Percentiles rank a stretch among this genome's conserved stretches.
Evolutionary conservation across 1,140 invertebrate species (phyloP).

Genomic region (Drosophila punjabiensis): DNA sequence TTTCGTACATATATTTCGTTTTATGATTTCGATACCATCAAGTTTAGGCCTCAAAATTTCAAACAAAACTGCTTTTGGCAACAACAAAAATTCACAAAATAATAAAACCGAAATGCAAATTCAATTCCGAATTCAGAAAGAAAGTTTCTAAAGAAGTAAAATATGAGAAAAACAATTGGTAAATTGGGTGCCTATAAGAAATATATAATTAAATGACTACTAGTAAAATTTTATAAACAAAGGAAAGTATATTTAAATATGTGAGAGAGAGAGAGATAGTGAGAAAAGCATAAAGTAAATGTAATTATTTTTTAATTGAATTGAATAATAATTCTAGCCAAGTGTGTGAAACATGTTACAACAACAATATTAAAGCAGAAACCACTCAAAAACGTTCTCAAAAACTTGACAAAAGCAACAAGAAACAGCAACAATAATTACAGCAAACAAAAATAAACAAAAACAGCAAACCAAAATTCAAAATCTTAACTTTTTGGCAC

Average conservation of each 20-base stretch:
- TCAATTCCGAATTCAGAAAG: slow-evolving; percentile 36
- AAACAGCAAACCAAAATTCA: slow-evolving; percentile 49
- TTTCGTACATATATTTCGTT: slow-evolving; percentile 22
- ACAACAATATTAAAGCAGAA: slow-evolving; percentile 40
- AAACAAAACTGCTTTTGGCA: slow-evolving; percentile 43
- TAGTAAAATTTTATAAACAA: slow-evolving; percentile 85
- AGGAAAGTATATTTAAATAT: slow-evolving; percentile 68
- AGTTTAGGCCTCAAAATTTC: slow-evolving; percentile 59
- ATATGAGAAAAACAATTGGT: slow-evolving; percentile 78
- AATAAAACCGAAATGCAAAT: slow-evolving; percentile 21
- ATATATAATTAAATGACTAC: slow-evolving; percentile 78
- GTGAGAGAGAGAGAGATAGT: slow-evolving; percentile 3
- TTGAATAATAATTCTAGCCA: slow-evolving; percentile 55
- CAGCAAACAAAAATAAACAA: slow-evolving; percentile 46
- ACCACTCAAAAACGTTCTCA: slow-evolving; percentile 85
- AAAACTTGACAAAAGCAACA: slow-evolving; percentile 66
- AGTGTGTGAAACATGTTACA: slow-evolving; percentile 57
- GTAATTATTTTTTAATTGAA: slow-evolving; percentile 66
- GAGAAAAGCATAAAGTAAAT: slow-evolving; percentile 59
- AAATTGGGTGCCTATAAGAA: slow-evolving; percentile 85
- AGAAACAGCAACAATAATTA: slow-evolving; percentile 48
- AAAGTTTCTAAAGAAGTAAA: slow-evolving; percentile 54
- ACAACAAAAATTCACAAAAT: slow-evolving; percentile 5
- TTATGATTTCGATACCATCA: slow-evolving; percentile 8
- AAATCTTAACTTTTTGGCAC: slow-evolving; percentile 82